Evolutionary conservation across 2,888 invertebrate genomes (phyloP).

Genomic region (Agrotis clavis): DNA sequence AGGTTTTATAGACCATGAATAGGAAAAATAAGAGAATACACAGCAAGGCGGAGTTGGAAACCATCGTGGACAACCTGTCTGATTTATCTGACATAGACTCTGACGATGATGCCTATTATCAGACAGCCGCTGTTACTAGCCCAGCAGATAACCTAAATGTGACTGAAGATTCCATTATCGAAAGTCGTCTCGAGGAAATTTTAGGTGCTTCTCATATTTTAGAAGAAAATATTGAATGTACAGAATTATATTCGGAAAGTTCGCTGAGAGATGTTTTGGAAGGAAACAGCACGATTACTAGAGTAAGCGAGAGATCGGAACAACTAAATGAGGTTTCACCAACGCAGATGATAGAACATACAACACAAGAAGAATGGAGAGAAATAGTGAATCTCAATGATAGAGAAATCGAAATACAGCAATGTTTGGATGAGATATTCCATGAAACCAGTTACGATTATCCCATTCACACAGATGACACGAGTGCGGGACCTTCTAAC

Average conservation of each 20-base stretch:
- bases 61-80: too few species aligned
- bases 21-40: too few species aligned
- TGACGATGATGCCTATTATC: too few species aligned
- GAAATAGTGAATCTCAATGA: conserved; percentile 12
- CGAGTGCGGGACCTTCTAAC: conserved; percentile 1
- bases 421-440: conserved; percentile 1
- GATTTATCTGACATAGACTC: too few species aligned
- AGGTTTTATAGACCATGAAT: too few species aligned
- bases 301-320: conserved; percentile 5
- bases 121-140: too few species aligned
- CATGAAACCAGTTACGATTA: conserved; percentile 9
- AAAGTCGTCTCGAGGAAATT: too few species aligned
- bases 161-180: too few species aligned
- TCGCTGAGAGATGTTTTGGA: conserved; percentile 5
- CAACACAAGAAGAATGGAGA: conserved; percentile 4
- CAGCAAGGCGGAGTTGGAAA: too few species aligned
- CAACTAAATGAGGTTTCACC: conserved; percentile 3
- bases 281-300: conserved; percentile 9
- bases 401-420: conserved; percentile 5
- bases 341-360: conserved; percentile 4
- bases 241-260: conserved; percentile 9
- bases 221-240: conserved; percentile 3
- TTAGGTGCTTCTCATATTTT: background rate
- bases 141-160: too few species aligned
- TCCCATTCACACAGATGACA: conserved; percentile 8